phyloP scores from a whole-genome alignment of 2,888 invertebrate genomes.

The Nasonovia ribisnigri region DNA sequence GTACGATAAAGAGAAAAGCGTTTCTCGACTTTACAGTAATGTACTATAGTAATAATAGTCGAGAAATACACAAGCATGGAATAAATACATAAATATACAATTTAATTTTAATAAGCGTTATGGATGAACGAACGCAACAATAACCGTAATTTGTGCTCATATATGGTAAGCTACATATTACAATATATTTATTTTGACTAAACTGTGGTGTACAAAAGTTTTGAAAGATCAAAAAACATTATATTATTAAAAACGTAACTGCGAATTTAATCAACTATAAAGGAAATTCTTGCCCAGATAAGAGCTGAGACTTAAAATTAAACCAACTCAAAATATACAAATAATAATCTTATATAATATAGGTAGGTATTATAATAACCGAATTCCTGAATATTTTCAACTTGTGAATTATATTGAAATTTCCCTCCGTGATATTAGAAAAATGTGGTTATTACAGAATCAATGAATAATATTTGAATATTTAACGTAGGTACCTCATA shows the following conservation, averaged over 20 bases:
- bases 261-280: neutral
- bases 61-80: neutral
- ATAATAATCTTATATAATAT: neutral
- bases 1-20: neutral
- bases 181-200: neutral
- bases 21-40: neutral
- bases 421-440: neutral
- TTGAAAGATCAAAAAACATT: neutral
- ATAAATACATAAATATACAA: neutral
- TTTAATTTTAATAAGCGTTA: neutral
- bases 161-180: neutral
- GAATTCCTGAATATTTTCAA: neutral
- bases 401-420: neutral
- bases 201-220: neutral
- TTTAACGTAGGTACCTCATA: neutral
- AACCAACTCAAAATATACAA: neutral
- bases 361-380: neutral
- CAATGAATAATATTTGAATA: slow-evolving; percentile 20
- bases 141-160: neutral
- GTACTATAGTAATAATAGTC: neutral
- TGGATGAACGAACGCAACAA: neutral
- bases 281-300: neutral
- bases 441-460: neutral
- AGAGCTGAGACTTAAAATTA: neutral
- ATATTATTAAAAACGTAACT: neutral